These are phyloP conservation scores for Peribatodes rhomboidaria DNA, from an alignment of 2,888 invertebrate species.

Conservation along the genomic window DNA sequence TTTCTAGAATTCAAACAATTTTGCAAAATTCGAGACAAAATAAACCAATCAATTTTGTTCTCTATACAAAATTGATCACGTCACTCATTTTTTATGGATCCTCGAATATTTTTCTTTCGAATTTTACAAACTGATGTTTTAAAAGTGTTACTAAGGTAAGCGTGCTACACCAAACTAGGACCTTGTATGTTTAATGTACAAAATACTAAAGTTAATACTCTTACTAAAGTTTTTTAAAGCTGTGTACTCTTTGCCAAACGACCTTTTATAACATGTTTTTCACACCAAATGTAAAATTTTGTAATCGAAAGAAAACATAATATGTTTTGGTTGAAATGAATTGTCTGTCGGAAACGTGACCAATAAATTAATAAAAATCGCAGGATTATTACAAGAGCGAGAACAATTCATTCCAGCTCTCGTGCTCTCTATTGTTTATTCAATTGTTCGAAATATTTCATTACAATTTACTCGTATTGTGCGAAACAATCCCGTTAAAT, in stretches of 20 bases:
- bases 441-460: conserved; percentile 61
- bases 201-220: no score
- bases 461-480: conserved; percentile 69
- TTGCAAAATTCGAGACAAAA: no score
- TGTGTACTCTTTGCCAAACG: background rate
- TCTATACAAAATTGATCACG: no score
- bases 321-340: conserved; percentile 26
- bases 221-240: no score
- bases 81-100: no score
- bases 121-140: no score
- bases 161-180: no score
- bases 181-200: no score
- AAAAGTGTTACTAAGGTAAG: no score
- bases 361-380: conserved; percentile 41
- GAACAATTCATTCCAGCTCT: conserved; percentile 45
- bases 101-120: no score
- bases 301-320: conserved; percentile 24
- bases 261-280: background rate
- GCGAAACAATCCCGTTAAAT: conserved; percentile 63
- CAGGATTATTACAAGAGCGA: conserved; percentile 40
- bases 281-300: background rate
- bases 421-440: conserved; percentile 57
- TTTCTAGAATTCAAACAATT: no score
- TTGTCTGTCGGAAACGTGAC: conserved; percentile 40
- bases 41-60: no score